These are phyloP conservation scores for Rhinichthys osculus DNA, from an alignment of 2,797 vertebrate genomes.

Conservation along the genomic window DNA sequence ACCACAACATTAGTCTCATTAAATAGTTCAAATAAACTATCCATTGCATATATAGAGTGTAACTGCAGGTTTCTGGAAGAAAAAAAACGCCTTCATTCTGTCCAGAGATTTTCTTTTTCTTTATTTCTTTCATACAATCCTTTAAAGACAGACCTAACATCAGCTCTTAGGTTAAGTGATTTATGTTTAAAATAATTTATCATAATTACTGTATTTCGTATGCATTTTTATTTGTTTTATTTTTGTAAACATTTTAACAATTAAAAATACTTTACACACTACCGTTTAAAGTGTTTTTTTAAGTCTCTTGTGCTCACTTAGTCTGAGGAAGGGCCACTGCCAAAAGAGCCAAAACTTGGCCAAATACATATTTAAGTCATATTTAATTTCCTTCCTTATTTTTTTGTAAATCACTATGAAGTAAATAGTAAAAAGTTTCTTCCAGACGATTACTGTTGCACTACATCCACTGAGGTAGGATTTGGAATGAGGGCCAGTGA, in stretches of 20 bases:
- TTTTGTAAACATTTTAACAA: neutral
- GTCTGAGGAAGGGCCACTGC: neutral
- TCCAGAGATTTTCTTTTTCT: neutral
- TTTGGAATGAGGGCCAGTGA: neutral
- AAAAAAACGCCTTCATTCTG: neutral
- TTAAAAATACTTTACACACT: neutral
- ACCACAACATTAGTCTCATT: constrained; percentile 7
- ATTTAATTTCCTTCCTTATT: neutral
- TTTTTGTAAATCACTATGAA: neutral
- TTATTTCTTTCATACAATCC: neutral
- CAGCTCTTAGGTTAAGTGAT: neutral
- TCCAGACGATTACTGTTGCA: neutral
- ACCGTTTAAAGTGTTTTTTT: neutral
- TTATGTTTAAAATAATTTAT: neutral
- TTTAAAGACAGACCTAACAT: neutral
- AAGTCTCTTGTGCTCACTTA: too few species aligned
- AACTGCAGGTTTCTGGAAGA: neutral
- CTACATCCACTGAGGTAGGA: neutral
- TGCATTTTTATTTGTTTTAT: neutral
- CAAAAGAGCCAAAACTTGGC: neutral
- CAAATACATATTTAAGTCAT: neutral
- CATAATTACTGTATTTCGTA: neutral
- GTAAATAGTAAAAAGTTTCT: neutral
- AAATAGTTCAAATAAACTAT: constrained; percentile 24
- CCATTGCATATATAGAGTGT: neutral